These are phyloP conservation scores for Ctenodactylus gundi DNA, from an alignment of 2,113 vertebrate species.

Conservation along the genomic window DNA sequence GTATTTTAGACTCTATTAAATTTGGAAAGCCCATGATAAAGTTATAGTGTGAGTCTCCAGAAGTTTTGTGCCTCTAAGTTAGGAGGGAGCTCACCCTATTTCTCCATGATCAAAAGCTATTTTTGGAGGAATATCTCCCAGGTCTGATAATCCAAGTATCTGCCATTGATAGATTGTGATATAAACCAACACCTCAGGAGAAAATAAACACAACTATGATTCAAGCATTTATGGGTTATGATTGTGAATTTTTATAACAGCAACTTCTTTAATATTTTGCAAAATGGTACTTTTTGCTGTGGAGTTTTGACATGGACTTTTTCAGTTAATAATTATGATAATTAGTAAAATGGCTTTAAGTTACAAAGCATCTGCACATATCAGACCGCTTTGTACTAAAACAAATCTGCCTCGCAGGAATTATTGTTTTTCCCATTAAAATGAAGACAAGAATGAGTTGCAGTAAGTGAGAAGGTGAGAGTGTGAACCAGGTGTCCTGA, in stretches of 20 bases:
- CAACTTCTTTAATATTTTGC: not conserved
- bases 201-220: not conserved
- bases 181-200: not conserved
- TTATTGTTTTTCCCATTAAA: not conserved
- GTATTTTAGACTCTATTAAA: not conserved
- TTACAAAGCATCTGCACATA: not conserved
- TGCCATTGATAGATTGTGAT: not conserved
- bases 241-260: not conserved
- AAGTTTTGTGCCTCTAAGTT: not conserved
- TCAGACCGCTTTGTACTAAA: not conserved
- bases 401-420: not conserved
- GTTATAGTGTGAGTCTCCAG: not conserved
- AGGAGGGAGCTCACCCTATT: not conserved
- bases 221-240: not conserved
- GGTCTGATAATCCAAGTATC: not conserved
- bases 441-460: not conserved
- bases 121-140: not conserved
- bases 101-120: not conserved
- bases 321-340: not conserved
- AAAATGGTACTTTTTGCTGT: not conserved
- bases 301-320: not conserved
- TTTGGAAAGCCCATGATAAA: not conserved
- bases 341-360: not conserved
- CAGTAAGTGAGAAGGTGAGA: not conserved
- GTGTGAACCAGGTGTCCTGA: not conserved